Evolutionary conservation across 2,888 invertebrate genomes (phyloP), one percentile per base, ranked within the genome.

Genomic region (Celastrina argiolus): DNA sequence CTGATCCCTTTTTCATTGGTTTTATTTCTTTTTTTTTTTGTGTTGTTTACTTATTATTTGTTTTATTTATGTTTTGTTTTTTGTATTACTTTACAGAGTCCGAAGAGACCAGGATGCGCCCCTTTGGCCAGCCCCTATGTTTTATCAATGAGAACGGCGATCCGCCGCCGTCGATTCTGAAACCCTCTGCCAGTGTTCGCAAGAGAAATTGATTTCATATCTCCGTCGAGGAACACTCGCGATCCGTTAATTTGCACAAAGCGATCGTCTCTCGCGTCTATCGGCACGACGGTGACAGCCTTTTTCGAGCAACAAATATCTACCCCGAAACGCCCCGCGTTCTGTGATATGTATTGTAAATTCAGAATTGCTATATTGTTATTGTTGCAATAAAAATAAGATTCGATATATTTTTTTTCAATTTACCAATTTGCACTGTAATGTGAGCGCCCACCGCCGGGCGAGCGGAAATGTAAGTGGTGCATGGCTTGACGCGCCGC

Each of bases 51-150:
- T 71, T 68, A 71, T 76, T 73, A 71, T 70, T 78, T 75, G n/a
- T 74, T 77, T 74, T 74, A 61, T 68, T 70, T 69, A 69, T 69
- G 72, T 81, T 70, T 68, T 72, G 85, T 84, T 79, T 80, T 78
- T 77, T 81, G 76, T 82, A 72, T 85, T 86, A 74, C 83, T 86
- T 91, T 87, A 70, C 91, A 92, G 92, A 91, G 82, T 85, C 86
- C 78, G 92, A 93, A 81, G 89, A 89, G 80, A 91, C 92, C 73
- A 92, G 93, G 75, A 93, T 93, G 75, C 92, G 95, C 85, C 94
- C 95, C 71, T 95, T 95, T 82, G 96, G 96, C 81, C 96, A 96
- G 84, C 96, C 96, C 70, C 92, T 96, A 85, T 94, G 95, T 92
- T 92, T 94, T 84, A 84, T 91, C 77, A 92, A 92, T 76, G 92